These are phyloP conservation scores for Geophilus truncorum DNA, from an alignment of 2,888 invertebrate genomes.

Conservation along the genomic window DNA sequence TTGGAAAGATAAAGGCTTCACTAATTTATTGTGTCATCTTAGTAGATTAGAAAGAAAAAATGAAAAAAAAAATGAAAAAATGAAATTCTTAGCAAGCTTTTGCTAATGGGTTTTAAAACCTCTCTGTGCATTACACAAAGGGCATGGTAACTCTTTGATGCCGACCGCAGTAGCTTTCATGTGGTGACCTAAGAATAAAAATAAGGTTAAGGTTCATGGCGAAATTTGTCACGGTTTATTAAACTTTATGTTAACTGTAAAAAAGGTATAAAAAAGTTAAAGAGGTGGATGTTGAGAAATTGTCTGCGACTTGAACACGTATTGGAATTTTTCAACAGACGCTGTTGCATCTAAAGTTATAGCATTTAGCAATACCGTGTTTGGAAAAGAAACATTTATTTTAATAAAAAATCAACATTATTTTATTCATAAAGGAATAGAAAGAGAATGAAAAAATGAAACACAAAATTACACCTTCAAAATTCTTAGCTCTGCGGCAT, in stretches of 20 bases:
- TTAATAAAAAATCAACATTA: no score
- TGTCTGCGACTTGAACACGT: no score
- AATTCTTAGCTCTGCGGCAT: no score
- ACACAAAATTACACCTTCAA: no score
- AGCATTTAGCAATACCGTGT: no score
- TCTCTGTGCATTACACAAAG: slow-evolving; percentile 1
- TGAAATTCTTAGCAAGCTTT: not conserved
- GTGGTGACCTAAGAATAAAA: slow-evolving; percentile 12
- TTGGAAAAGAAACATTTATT: no score
- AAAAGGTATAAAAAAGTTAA: not conserved
- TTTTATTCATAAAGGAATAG: no score
- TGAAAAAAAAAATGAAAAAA: not conserved
- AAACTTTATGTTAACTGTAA: slow-evolving; percentile 2
- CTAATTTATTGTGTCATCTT: not conserved
- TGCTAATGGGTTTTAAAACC: slow-evolving; percentile 2
- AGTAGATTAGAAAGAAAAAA: not conserved
- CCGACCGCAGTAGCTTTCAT: slow-evolving; percentile 4
- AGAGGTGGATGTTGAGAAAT: no score
- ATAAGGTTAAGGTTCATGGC: slow-evolving; percentile 12
- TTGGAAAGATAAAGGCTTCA: not conserved
- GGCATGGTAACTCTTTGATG: not conserved
- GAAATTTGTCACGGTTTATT: slow-evolving; percentile 13
- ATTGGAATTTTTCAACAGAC: no score
- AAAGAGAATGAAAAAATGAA: no score
- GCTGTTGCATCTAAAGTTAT: no score